Conservation (phyloP, 2,888 invertebrate species). For the Neoscelio sp. region DNA sequence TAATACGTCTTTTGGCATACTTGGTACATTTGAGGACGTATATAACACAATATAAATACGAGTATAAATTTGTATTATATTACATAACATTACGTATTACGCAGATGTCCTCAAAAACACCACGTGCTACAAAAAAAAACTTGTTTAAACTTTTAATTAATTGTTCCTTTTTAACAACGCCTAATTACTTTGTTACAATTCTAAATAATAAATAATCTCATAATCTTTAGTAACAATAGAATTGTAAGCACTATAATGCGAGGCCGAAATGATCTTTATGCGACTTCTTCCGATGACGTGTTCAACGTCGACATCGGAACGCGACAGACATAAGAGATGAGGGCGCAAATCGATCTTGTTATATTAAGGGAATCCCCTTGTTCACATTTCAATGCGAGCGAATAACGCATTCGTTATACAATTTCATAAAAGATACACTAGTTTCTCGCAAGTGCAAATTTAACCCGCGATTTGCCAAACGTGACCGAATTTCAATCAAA, state of each 20-base stretch:
- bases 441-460: constrained; percentile 4
- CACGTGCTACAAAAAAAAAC: no score
- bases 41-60: no score
- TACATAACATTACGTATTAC: no score
- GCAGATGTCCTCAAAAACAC: no score
- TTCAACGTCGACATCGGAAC: constrained; percentile 62
- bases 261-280: constrained; percentile 65
- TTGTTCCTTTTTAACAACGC: no score
- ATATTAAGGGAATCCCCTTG: constrained; percentile 66
- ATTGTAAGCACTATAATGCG: constrained; percentile 32
- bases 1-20: no score
- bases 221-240: constrained; percentile 56
- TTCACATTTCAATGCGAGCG: constrained; percentile 52
- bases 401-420: constrained; percentile 44
- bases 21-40: no score
- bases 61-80: no score
- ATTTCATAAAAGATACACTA: constrained; percentile 27
- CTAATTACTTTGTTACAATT: constrained; percentile 42
- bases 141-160: constrained; percentile 50
- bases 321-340: constrained; percentile 67
- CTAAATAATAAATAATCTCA: constrained; percentile 36
- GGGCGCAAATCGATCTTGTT: constrained; percentile 66
- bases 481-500: constrained; percentile 27
- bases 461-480: constrained; percentile 22
- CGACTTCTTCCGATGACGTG: constrained; percentile 66